Evolutionary conservation across 2,797 vertebrate genomes (phyloP), one percentile per base, ranked within the genome.

Genomic region (Tapirus indicus): DNA sequence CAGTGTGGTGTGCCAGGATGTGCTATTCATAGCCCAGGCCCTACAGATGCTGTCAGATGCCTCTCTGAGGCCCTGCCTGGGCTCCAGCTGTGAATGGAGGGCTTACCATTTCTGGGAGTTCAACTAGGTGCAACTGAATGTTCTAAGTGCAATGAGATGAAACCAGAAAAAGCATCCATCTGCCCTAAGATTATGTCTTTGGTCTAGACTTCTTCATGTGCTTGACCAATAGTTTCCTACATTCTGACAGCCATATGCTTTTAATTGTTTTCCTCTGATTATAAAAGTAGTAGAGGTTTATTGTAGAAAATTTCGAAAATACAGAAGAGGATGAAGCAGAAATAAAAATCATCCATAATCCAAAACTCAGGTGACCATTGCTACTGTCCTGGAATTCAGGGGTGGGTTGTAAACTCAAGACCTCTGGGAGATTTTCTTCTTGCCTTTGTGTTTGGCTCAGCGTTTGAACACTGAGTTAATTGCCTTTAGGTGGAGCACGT

Each of bases 11-110:
- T 41, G 83, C 58, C 62, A 21, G 68, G 94, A 44, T 56, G 47
- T 64, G 77, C 74, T 90, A 87, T 91, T 88, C 84, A 78, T 75
- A 95, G 78, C 58, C 12, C 69, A n/a, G 69, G 79, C 83, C 88
- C 54, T 71, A 38, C 69, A 78, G 85, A 95, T 32, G 41, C 90
- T 85, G 85, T 35, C 0, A 11, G 29, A 47, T 35, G 72, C 68
- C 66, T 72, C 79, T 88, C 79, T 20, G 72, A 60, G 80, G 75
- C 82, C 71, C 77, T 44, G 29, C 47, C 1, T 32, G 71, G 82
- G 52, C 80, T 64, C 92, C 77, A 41, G 58, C 96, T 68, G 62
- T 18, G 72, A 77, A 6, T 1, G 2, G 56, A 68, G 79, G 6
- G 69, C 69, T 88, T 64, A 52, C 74, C 14, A 2, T 41, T 71